Percentiles rank a stretch among this genome's conserved stretches.
phyloP scores from a whole-genome alignment of 2,797 vertebrate genomes.

The Enteromius afrohamiltoni region DNA sequence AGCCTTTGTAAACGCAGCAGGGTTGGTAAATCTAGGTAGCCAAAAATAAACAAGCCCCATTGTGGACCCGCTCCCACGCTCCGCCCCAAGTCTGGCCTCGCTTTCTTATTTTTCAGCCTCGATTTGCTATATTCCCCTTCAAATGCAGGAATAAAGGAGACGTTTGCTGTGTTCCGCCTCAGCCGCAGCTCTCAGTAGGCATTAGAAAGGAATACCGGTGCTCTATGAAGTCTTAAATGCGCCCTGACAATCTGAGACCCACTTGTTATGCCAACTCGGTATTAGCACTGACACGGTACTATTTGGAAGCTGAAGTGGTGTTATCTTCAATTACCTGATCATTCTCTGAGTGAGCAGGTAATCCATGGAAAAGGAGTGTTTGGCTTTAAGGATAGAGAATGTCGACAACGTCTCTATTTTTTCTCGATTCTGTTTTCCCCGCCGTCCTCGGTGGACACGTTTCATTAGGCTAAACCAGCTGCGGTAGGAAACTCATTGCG shows the following conservation, averaged over 20 bases:
- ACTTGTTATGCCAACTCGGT: constrained; percentile 67
- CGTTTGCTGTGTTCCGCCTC: constrained; percentile 60
- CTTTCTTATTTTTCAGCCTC: constrained; percentile 56
- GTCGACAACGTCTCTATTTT: constrained; percentile 40
- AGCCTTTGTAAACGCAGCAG: constrained; percentile 39
- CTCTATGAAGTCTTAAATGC: constrained; percentile 59
- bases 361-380: constrained; percentile 69
- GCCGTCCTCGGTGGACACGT: constrained; percentile 58
- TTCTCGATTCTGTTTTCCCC: constrained; percentile 23
- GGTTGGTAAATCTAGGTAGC: constrained; percentile 53
- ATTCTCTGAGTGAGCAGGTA: constrained; percentile 66
- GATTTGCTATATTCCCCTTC: constrained; percentile 60
- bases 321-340: constrained; percentile 67
- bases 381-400: constrained; percentile 64
- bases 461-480: constrained; percentile 67
- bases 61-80: constrained; percentile 57
- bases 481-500: constrained; percentile 50
- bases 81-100: constrained; percentile 48
- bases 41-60: constrained; percentile 43
- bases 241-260: constrained; percentile 65
- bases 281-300: constrained; percentile 68
- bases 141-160: constrained; percentile 64
- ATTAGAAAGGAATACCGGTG: constrained; percentile 60
- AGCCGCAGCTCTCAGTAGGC: constrained; percentile 58
- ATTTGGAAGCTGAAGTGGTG: constrained; percentile 64